Evolutionary conservation across 2,113 vertebrate species (phyloP).

Genomic region (Psittacula cyanocephala): DNA sequence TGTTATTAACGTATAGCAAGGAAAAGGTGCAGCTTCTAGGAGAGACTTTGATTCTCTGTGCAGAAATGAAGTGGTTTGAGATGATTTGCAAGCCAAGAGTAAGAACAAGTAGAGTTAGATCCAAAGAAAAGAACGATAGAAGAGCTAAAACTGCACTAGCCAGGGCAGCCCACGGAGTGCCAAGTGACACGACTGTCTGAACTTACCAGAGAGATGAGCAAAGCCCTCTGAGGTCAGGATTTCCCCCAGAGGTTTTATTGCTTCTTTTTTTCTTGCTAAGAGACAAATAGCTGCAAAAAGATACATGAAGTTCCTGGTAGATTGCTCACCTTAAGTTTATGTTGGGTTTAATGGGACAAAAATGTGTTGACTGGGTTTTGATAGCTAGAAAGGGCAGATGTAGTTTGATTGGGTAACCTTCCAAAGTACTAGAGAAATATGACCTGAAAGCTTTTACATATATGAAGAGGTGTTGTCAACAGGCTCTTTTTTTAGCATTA

Average conservation of each 20-base stretch:
- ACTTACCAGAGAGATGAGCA: accelerated
- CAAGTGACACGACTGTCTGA: not conserved
- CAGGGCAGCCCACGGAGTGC: not conserved
- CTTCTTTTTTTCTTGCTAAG: not conserved
- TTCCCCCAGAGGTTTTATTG: not conserved
- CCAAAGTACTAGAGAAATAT: not conserved
- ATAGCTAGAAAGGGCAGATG: not conserved
- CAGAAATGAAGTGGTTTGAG: not conserved
- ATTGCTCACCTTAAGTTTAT: not conserved
- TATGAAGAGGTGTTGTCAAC: not conserved
- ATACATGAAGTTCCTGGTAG: not conserved
- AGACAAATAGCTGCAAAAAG: not conserved
- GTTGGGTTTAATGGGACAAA: not conserved
- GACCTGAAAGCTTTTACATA: not conserved
- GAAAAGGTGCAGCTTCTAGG: not conserved
- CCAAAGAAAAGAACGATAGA: not conserved
- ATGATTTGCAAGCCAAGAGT: not conserved
- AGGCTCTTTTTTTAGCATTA: not conserved
- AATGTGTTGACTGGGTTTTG: not conserved
- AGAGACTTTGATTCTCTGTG: accelerated
- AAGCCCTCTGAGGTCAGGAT: not conserved
- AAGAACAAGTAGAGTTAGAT: not conserved
- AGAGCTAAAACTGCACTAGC: not conserved
- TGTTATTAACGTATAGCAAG: not conserved
- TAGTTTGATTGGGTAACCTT: not conserved